Conservation (phyloP, 92 coral and sea anemone genomes). For the Galaxea fascicularis region DNA sequence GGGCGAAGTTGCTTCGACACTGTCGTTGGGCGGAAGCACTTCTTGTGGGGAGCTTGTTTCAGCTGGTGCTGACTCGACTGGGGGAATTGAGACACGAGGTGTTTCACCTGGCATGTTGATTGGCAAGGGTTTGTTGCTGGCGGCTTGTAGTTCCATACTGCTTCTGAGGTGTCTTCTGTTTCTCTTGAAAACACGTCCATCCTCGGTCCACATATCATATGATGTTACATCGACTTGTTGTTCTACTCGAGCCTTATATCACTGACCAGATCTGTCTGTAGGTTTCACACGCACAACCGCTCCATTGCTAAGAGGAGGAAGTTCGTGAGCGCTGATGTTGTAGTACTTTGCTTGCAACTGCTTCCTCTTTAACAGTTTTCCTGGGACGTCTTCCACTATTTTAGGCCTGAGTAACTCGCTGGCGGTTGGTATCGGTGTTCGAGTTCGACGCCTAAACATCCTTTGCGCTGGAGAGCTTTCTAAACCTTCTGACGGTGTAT, state of each 20-base stretch:
- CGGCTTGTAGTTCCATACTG: not conserved
- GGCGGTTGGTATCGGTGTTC: slow-evolving; percentile 34
- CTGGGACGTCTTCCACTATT: slow-evolving; percentile 26
- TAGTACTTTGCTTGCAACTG: slow-evolving; percentile 48
- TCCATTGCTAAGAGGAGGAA: slow-evolving; percentile 32
- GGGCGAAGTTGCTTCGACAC: not conserved
- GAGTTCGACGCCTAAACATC: slow-evolving; percentile 22
- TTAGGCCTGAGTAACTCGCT: slow-evolving; percentile 48
- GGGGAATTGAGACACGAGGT: no score
- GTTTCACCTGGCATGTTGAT: not conserved
- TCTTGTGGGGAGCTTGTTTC: not conserved
- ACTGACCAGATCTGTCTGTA: slow-evolving; percentile 15
- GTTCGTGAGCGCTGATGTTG: slow-evolving; percentile 48
- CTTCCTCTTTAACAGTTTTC: slow-evolving; percentile 27
- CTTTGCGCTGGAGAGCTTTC: slow-evolving; percentile 30
- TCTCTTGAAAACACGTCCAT: slow-evolving; percentile 36
- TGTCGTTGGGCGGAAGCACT: not conserved
- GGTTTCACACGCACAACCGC: slow-evolving; percentile 50
- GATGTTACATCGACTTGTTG: slow-evolving; percentile 60
- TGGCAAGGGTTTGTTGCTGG: not conserved
- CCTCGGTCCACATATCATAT: slow-evolving; percentile 55
- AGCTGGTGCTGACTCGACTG: not conserved
- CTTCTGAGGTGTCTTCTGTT: slow-evolving; percentile 55
- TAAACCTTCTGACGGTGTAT: slow-evolving; percentile 29
- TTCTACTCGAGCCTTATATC: slow-evolving; percentile 46